These are phyloP conservation scores for Butastur rufipennis DNA, from an alignment of 2,113 vertebrate species.

Conservation along the genomic window DNA sequence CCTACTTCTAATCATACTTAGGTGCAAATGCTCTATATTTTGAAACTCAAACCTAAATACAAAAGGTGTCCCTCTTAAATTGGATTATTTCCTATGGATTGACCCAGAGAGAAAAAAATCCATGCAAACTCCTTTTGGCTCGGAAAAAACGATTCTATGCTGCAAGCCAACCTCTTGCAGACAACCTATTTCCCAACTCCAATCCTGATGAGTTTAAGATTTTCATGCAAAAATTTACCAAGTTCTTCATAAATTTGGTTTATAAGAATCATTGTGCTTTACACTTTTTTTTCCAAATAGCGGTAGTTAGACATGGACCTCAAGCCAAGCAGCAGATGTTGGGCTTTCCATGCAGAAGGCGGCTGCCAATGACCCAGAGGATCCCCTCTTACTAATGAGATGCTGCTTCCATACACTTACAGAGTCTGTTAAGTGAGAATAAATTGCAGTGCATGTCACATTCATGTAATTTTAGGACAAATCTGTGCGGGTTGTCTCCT, in stretches of 20 bases:
- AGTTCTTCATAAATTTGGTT: neutral
- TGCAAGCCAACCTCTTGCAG: neutral
- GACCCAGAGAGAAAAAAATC: neutral
- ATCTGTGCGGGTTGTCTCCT: neutral
- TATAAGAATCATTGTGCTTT: neutral
- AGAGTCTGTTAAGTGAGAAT: neutral
- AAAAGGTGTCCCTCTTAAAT: neutral
- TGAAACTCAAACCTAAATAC: neutral
- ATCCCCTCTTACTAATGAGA: neutral
- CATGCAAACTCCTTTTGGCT: neutral
- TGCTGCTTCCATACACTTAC: neutral
- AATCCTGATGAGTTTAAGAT: neutral
- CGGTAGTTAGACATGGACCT: neutral
- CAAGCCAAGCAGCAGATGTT: constrained; percentile 5
- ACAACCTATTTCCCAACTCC: neutral
- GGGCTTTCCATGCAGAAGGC: neutral
- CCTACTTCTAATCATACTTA: neutral
- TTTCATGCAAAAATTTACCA: neutral
- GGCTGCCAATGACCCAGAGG: neutral
- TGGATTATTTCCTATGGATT: neutral
- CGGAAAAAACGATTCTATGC: neutral
- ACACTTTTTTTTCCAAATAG: neutral
- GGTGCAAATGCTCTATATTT: neutral
- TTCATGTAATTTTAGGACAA: neutral
- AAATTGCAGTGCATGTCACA: neutral